Percentiles rank a stretch among this genome's conserved stretches.
Evolutionary conservation across 2,113 vertebrate species (phyloP).

Genomic region (Pelobates fuscus): DNA sequence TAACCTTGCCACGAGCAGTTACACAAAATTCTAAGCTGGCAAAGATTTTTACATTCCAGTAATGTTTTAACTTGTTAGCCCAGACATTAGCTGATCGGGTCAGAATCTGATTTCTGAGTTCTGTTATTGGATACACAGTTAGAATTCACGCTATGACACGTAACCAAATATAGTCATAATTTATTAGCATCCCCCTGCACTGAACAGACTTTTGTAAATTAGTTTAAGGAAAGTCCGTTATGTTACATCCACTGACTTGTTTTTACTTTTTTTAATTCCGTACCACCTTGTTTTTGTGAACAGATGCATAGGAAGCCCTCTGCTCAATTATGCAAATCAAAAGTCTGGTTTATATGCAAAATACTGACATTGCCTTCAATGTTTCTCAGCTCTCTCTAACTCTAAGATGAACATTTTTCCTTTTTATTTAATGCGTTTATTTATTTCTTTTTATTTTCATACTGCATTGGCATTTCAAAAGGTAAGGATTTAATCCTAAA

Average conservation of each 20-base stretch:
- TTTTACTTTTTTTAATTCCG: conserved; percentile 21
- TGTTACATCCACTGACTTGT: conserved; percentile 1
- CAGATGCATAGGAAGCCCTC: conserved; percentile 48
- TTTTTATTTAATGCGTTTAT: conserved; percentile 17
- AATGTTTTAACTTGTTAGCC: conserved; percentile 8
- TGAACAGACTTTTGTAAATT: conserved; percentile 11
- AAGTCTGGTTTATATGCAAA: conserved; percentile 52
- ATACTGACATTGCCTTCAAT: conserved; percentile 44
- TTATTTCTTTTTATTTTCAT: conserved; percentile 7
- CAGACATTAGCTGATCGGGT: not conserved
- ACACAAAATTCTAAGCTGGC: not conserved
- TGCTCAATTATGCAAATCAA: conserved; percentile 51
- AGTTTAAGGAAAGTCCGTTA: conserved; percentile 43
- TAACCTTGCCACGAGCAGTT: conserved; percentile 47
- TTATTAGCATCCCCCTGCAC: conserved; percentile 21
- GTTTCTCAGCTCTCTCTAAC: conserved; percentile 37
- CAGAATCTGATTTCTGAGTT: not conserved
- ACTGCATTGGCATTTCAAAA: conserved; percentile 22
- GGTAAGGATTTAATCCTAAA: conserved; percentile 41
- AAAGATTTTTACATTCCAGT: conserved; percentile 28
- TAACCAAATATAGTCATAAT: conserved; percentile 13
- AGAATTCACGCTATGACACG: conserved; percentile 14
- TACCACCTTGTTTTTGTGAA: conserved; percentile 44
- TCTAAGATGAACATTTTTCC: conserved; percentile 33
- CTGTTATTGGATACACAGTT: not conserved